Base-by-base conservation (phyloP, 2,888 invertebrate genomes). In the Vesta saturnalis region DNA sequence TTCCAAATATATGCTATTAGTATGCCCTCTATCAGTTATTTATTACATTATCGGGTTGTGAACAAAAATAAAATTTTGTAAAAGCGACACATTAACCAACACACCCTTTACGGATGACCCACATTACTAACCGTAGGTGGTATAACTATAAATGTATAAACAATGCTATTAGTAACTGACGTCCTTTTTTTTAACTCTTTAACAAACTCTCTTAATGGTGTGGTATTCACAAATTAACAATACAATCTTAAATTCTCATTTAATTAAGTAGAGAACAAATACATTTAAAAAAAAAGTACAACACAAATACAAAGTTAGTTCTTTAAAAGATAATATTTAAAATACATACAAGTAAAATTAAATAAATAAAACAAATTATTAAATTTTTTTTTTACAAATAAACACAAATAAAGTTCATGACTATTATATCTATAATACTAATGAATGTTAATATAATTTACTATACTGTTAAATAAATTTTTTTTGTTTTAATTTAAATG, bases 391-490 rank as follows among this genome's bases (percentile, higher is more conserved):
- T 12, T 4, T 14, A 19, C 19, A 54, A 56, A 15, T 30, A 56
- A 56, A 56, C 35, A 56, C 35, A 56, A 56, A 56, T 54, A 54
- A 19, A 54, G 15, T 30, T 35, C n/a, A 23, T 19, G 58, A 60
- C 39, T 14, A 58, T 62, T 62, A 67, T 62, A 64, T 69, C 55
- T 55, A 64, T 72, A 69, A 72, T 72, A 69, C 67, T 69, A 72
- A n/a, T 66, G 64, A 71, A 57, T 72, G 72, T 69, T 69, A 72
- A 72, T 72, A 72, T 66, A 69, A 69, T 69, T 71, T 63, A 69
- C 66, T 68, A 71, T 69, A 66, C 56, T 55, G 60, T 64, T 69
- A 72, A 72, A 72, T 69, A 69, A 72, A 69, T 69, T 60, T n/a
- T 12, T 12, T 60, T 60, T 30, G 58, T 23, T 59, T 58, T 52